Percentiles rank a stretch among this genome's conserved stretches.
Conservation (phyloP, 2,888 invertebrate genomes). For the Drosophila sordidapex region DNA sequence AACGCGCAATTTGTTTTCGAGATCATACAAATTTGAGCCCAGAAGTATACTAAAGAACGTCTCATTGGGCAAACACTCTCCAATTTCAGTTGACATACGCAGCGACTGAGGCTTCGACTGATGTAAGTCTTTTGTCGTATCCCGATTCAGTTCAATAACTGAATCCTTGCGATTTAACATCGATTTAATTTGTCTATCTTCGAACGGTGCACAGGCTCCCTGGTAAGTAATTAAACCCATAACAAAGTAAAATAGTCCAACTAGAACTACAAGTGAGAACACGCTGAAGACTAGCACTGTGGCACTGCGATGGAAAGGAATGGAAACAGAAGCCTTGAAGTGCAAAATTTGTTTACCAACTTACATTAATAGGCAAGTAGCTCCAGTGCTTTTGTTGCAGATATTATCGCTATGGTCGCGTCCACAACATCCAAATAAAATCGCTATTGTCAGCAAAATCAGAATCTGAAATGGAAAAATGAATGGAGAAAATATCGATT, state of each 20-base stretch:
- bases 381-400: not conserved
- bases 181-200: not conserved
- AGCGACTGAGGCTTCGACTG: not conserved
- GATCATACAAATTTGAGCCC: not conserved
- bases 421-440: not conserved
- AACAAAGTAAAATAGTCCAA: slow-evolving; percentile 1
- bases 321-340: not conserved
- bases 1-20: not conserved
- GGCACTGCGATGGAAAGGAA: not conserved
- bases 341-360: not conserved
- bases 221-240: not conserved
- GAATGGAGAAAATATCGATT: not conserved
- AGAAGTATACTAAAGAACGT: slow-evolving; percentile 1
- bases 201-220: not conserved
- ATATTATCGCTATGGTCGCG: not conserved
- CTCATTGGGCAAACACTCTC: not conserved
- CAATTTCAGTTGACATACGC: not conserved
- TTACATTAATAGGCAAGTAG: not conserved
- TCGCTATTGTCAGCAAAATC: not conserved
- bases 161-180: not conserved
- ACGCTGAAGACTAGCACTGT: slow-evolving; percentile 3
- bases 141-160: not conserved
- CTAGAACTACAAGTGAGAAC: slow-evolving; percentile 1
- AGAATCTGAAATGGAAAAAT: not conserved
- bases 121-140: not conserved